Evolutionary conservation across 2,888 invertebrate genomes (phyloP).

Genomic region (Temnothorax rugatulus): DNA sequence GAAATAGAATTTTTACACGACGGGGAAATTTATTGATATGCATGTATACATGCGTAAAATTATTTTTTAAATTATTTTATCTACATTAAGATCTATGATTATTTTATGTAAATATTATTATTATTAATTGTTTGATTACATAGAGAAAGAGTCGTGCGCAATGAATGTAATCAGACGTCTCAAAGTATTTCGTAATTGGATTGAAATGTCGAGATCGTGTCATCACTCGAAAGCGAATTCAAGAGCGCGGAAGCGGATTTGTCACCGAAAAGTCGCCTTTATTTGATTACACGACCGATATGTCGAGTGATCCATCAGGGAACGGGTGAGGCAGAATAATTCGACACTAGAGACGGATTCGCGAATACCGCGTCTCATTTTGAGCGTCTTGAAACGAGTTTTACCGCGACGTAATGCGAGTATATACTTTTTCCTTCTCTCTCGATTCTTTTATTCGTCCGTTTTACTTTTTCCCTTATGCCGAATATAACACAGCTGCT

Average conservation of each 20-base stretch:
- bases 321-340: conserved; percentile 29
- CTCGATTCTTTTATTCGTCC: neutral
- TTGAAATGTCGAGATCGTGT: neutral
- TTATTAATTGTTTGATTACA: neutral
- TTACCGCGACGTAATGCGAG: neutral
- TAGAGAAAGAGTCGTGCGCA: neutral
- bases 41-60: neutral
- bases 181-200: conserved; percentile 10
- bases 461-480: neutral
- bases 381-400: conserved; percentile 2
- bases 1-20: neutral
- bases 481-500: neutral
- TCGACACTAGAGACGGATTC: conserved; percentile 29
- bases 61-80: neutral
- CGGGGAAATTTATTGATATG: neutral
- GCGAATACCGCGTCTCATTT: conserved; percentile 14
- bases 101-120: neutral
- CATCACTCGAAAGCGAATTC: neutral
- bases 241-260: neutral
- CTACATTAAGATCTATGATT: neutral
- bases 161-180: neutral
- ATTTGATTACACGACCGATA: conserved; percentile 38
- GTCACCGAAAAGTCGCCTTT: neutral
- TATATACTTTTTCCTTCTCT: neutral
- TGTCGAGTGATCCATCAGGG: conserved; percentile 8